phyloP scores from a whole-genome alignment of 2,888 invertebrate species.

The Drosophila recens region DNA sequence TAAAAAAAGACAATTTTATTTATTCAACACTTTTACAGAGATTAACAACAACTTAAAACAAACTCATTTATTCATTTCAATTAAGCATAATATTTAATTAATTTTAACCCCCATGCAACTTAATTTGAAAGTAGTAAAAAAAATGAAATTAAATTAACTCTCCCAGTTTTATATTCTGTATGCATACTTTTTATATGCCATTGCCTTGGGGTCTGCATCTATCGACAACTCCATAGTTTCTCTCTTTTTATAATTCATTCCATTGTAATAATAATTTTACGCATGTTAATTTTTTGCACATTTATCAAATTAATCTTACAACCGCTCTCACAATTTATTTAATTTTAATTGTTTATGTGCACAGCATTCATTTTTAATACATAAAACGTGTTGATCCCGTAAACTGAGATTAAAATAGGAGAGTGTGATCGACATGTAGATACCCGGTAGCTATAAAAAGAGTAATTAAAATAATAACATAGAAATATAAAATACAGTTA shows the following conservation, averaged over 20 bases:
- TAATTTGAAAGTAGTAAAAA: background rate
- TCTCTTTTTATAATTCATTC: conserved; percentile 9
- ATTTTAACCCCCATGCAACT: conserved; percentile 2
- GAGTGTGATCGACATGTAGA: background rate
- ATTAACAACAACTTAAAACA: conserved; percentile 4
- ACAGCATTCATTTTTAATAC: conserved; percentile 39
- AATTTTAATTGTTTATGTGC: conserved; percentile 61
- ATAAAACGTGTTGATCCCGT: conserved; percentile 25
- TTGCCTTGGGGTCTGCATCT: background rate
- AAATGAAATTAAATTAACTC: conserved; percentile 4
- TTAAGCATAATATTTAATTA: conserved; percentile 40
- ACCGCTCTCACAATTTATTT: conserved; percentile 52
- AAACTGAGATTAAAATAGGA: conserved; percentile 8
- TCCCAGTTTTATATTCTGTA: background rate
- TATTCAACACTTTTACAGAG: conserved; percentile 3
- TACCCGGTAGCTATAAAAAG: background rate
- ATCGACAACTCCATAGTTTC: background rate
- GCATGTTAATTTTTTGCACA: conserved; percentile 56
- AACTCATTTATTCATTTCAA: conserved; percentile 26
- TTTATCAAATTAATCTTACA: conserved; percentile 51
- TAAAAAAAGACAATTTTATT: conserved; percentile 1
- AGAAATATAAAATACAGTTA: no score
- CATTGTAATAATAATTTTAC: conserved; percentile 40
- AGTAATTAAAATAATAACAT: no score
- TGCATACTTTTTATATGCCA: background rate